Percentiles rank a stretch among this genome's conserved stretches.
These are phyloP conservation scores for Crocuta crocuta DNA, from an alignment of 2,113 vertebrate genomes.

Conservation along the genomic window DNA sequence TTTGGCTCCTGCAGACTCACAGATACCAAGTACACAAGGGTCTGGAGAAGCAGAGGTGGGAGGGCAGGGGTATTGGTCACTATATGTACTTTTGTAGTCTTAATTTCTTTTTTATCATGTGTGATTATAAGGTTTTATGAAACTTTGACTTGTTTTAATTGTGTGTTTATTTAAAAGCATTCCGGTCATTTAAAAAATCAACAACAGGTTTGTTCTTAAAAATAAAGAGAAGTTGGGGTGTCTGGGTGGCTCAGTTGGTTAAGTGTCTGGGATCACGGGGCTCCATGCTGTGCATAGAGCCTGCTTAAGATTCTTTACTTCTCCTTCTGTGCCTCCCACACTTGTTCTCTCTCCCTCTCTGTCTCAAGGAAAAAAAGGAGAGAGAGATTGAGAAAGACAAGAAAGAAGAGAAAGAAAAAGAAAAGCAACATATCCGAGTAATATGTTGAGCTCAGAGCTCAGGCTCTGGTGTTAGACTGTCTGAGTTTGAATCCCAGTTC, in stretches of 20 bases:
- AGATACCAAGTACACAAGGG: background rate
- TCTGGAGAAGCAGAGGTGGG: background rate
- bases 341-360: no score
- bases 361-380: no score
- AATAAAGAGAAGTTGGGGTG: background rate
- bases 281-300: no score
- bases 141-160: slow-evolving; percentile 15
- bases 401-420: background rate
- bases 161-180: slow-evolving; percentile 53
- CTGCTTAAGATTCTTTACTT: no score
- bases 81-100: background rate
- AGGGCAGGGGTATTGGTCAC: background rate
- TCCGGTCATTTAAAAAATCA: slow-evolving; percentile 4
- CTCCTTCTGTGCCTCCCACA: no score
- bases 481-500: background rate
- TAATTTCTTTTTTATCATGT: background rate
- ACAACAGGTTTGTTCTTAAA: slow-evolving; percentile 31
- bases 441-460: background rate
- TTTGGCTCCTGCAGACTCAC: background rate
- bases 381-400: no score
- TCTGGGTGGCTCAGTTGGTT: no score
- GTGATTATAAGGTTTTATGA: background rate
- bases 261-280: no score
- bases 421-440: background rate
- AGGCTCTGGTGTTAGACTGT: background rate